phyloP scores from a whole-genome alignment of 2,797 vertebrate genomes.

The Parambassis ranga region DNA sequence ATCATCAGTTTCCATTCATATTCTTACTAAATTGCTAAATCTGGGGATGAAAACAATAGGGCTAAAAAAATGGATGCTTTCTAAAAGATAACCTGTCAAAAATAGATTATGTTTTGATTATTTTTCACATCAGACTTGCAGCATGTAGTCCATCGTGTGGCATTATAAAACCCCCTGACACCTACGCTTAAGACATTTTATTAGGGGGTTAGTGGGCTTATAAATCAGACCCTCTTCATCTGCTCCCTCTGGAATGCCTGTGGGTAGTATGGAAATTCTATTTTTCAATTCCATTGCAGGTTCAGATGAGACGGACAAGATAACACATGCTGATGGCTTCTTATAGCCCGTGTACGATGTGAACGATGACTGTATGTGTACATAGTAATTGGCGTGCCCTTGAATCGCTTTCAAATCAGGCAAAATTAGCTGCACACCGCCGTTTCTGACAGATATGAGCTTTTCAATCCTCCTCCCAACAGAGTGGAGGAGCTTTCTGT shows the following conservation, averaged over 20 bases:
- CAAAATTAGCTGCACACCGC: constrained; percentile 58
- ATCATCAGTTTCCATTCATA: too few species aligned
- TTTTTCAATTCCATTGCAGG: neutral
- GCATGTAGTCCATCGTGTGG: neutral
- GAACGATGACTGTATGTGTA: too few species aligned
- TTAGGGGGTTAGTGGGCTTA: neutral
- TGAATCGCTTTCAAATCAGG: constrained; percentile 50
- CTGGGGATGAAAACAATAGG: too few species aligned
- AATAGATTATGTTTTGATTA: too few species aligned
- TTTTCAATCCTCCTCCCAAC: constrained; percentile 56
- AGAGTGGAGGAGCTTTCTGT: constrained; percentile 59
- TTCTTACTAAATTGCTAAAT: too few species aligned
- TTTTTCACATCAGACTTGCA: too few species aligned
- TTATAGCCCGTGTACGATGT: too few species aligned
- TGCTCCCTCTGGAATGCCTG: neutral
- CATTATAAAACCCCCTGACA: constrained; percentile 9
- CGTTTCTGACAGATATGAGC: constrained; percentile 61
- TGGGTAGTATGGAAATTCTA: neutral
- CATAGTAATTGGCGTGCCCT: constrained; percentile 41
- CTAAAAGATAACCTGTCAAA: too few species aligned
- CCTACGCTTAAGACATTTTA: neutral
- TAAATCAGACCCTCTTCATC: constrained; percentile 15
- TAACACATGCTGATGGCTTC: too few species aligned
- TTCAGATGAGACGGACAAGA: too few species aligned
- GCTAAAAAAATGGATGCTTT: too few species aligned